These are phyloP conservation scores for Hormaphis cornu DNA, from an alignment of 1,140 invertebrate species.

Conservation along the genomic window DNA sequence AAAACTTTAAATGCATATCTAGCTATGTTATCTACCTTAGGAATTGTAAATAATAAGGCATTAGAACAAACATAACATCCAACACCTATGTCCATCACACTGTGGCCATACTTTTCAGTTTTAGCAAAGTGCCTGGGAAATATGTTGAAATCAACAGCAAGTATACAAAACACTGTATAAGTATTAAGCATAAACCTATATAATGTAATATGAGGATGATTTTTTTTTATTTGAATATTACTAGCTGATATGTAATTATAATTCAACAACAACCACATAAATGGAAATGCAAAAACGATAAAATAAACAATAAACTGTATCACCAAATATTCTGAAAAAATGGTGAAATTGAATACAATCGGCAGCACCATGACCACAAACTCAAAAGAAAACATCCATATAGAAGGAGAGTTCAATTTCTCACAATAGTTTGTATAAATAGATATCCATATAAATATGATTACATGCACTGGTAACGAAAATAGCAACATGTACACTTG, in stretches of 20 bases:
- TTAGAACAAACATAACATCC: constrained; percentile 80
- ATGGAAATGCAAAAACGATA: not conserved
- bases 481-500: constrained; percentile 10
- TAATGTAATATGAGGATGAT: constrained; percentile 52
- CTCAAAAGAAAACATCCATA: constrained; percentile 13
- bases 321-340: not conserved
- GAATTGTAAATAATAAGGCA: constrained; percentile 62
- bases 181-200: constrained; percentile 61
- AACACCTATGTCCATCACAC: constrained; percentile 91
- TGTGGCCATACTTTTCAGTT: constrained; percentile 74
- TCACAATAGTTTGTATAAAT: not conserved
- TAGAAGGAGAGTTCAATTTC: not conserved
- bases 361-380: not conserved
- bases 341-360: not conserved
- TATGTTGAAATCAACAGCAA: constrained; percentile 83
- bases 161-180: constrained; percentile 69
- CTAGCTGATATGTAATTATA: constrained; percentile 35
- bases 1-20: constrained; percentile 13
- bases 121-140: constrained; percentile 81
- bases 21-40: constrained; percentile 34
- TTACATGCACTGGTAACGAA: constrained; percentile 1
- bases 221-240: constrained; percentile 40
- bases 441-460: constrained; percentile 1
- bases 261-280: not conserved
- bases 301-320: not conserved